These are phyloP conservation scores for Octodonta nipae DNA, from an alignment of 2,888 invertebrate genomes.

Conservation along the genomic window DNA sequence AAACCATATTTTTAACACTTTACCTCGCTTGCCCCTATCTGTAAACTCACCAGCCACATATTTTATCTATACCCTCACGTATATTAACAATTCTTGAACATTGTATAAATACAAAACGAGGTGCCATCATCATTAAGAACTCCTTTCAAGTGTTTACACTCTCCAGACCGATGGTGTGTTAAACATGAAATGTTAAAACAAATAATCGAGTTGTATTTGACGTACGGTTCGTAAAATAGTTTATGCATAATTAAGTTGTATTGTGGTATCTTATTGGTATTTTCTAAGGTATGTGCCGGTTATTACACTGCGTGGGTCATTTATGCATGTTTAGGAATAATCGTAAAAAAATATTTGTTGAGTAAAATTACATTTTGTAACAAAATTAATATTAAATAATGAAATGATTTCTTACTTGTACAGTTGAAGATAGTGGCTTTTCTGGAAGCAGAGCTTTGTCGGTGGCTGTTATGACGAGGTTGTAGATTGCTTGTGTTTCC, in stretches of 20 bases:
- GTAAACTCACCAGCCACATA: too few species aligned
- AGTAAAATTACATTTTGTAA: too few species aligned
- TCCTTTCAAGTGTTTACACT: slow-evolving; percentile 9
- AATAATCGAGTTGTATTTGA: slow-evolving; percentile 9
- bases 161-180: slow-evolving; percentile 6
- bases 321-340: too few species aligned
- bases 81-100: too few species aligned
- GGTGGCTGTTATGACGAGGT: slow-evolving; percentile 70
- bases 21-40: too few species aligned
- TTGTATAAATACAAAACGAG: slow-evolving; percentile 12
- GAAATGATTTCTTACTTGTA: slow-evolving; percentile 61
- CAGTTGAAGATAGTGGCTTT: slow-evolving; percentile 67
- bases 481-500: slow-evolving; percentile 69
- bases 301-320: too few species aligned
- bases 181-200: slow-evolving; percentile 9
- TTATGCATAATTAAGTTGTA: slow-evolving; percentile 7
- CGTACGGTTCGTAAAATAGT: slow-evolving; percentile 8
- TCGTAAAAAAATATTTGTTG: too few species aligned
- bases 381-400: too few species aligned
- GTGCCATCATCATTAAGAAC: slow-evolving; percentile 17
- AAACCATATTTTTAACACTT: too few species aligned
- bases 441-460: slow-evolving; percentile 67
- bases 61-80: too few species aligned
- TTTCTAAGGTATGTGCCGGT: too few species aligned
- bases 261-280: too few species aligned